phyloP scores from a whole-genome alignment of 64 coral and sea anemone species.

The Stichodactyla mertensii region DNA sequence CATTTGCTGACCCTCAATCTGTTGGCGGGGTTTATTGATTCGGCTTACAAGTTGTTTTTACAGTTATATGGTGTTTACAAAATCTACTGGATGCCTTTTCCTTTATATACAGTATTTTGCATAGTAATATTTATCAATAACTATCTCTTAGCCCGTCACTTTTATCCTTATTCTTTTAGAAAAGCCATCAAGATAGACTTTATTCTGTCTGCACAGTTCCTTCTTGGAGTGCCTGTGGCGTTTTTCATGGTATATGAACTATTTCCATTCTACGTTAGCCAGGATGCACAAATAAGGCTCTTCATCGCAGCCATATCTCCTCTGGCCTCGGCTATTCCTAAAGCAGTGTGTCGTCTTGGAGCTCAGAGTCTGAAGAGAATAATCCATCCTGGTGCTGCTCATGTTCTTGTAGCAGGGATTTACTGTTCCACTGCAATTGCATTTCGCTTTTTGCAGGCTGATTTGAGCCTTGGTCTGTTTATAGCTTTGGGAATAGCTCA shows the following conservation, averaged over 20 bases:
- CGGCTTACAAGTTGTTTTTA: background rate
- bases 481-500: no score
- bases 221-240: conserved; percentile 18
- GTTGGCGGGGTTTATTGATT: conserved; percentile 54
- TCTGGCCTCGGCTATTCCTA: background rate
- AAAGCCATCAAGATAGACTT: conserved; percentile 18
- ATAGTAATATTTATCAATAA: conserved; percentile 48
- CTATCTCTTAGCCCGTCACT: background rate
- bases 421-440: no score
- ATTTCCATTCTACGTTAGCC: conserved; percentile 4
- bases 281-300: conserved; percentile 24
- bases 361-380: no score
- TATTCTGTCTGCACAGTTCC: conserved; percentile 52
- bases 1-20: conserved; percentile 62
- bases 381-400: no score
- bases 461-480: no score
- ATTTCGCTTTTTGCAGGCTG: no score
- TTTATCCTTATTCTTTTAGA: background rate
- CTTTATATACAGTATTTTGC: conserved; percentile 39
- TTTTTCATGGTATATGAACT: background rate
- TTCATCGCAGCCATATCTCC: background rate
- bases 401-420: no score
- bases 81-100: conserved; percentile 55
- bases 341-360: no score
- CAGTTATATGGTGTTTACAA: background rate